These are phyloP conservation scores for Spisula solida DNA, from an alignment of 2,888 invertebrate species.

Conservation along the genomic window DNA sequence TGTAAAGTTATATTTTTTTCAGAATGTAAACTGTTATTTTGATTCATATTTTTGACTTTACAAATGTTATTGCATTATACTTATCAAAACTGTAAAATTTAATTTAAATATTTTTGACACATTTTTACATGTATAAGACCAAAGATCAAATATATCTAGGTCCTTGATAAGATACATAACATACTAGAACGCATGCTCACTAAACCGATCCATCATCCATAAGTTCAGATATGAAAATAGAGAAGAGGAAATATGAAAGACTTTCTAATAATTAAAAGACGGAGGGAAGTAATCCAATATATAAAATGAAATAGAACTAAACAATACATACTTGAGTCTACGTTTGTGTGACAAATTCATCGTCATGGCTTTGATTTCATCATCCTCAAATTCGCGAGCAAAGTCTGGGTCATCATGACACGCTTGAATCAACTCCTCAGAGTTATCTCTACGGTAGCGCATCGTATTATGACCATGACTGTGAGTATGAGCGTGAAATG, in stretches of 20 bases:
- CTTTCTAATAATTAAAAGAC: background rate
- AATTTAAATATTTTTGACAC: too few species aligned
- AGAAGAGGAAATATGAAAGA: background rate
- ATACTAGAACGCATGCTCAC: too few species aligned
- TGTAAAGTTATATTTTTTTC: too few species aligned
- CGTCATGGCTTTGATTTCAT: slow-evolving; percentile 79
- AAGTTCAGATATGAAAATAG: background rate
- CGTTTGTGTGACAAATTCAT: slow-evolving; percentile 77
- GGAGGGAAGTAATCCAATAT: background rate
- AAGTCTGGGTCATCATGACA: slow-evolving; percentile 70
- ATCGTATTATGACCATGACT: slow-evolving; percentile 41
- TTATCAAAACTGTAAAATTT: too few species aligned
- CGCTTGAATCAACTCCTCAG: slow-evolving; percentile 67
- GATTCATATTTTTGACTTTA: too few species aligned
- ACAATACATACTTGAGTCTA: slow-evolving; percentile 74
- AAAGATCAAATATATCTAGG: too few species aligned
- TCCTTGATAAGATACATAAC: too few species aligned
- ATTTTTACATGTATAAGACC: too few species aligned
- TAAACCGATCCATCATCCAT: too few species aligned
- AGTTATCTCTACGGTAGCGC: slow-evolving; percentile 50
- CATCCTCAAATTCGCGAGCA: slow-evolving; percentile 70
- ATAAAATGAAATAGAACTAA: background rate
- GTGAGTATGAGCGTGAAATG: slow-evolving; percentile 69
- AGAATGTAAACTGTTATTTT: too few species aligned
- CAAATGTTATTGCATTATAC: too few species aligned